phyloP scores from a whole-genome alignment of 2,888 invertebrate species.

The Oligia latruncula region DNA sequence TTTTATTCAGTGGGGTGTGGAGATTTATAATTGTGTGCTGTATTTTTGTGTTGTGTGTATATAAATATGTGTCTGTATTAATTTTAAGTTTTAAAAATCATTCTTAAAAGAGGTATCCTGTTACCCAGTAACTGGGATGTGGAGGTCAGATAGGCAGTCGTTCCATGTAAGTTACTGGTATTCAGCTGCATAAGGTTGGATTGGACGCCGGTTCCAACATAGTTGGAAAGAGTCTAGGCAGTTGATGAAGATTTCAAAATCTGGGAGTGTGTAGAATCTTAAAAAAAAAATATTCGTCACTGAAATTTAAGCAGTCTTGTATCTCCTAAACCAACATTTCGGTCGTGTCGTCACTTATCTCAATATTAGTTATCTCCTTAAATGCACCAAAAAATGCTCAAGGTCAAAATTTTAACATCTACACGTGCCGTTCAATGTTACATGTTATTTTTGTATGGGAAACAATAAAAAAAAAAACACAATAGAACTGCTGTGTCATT shows the following conservation, averaged over 20 bases:
- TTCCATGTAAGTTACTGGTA: neutral
- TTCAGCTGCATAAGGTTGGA: neutral
- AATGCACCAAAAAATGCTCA: slow-evolving; percentile 12
- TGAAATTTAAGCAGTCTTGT: slow-evolving; percentile 3
- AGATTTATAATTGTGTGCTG: slow-evolving; percentile 2
- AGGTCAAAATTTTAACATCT: slow-evolving; percentile 10
- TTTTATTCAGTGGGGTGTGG: slow-evolving; percentile 5
- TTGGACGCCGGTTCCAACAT: no score
- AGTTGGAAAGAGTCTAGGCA: neutral
- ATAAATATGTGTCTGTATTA: neutral
- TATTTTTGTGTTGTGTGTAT: slow-evolving; percentile 17
- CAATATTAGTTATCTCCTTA: slow-evolving; percentile 16
- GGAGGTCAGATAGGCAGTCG: neutral
- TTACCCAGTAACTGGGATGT: neutral
- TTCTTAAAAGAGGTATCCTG: neutral
- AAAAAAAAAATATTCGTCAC: neutral
- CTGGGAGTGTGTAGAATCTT: neutral
- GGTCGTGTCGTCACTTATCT: slow-evolving; percentile 34
- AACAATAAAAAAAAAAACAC: slow-evolving; percentile 13
- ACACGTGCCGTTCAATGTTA: neutral
- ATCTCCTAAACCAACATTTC: slow-evolving; percentile 23
- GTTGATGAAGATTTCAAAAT: neutral
- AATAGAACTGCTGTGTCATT: slow-evolving; percentile 15
- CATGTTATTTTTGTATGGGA: neutral
- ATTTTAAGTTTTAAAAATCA: neutral